Base-by-base conservation (phyloP, 2,797 vertebrate genomes). In the Spea hammondii region DNA sequence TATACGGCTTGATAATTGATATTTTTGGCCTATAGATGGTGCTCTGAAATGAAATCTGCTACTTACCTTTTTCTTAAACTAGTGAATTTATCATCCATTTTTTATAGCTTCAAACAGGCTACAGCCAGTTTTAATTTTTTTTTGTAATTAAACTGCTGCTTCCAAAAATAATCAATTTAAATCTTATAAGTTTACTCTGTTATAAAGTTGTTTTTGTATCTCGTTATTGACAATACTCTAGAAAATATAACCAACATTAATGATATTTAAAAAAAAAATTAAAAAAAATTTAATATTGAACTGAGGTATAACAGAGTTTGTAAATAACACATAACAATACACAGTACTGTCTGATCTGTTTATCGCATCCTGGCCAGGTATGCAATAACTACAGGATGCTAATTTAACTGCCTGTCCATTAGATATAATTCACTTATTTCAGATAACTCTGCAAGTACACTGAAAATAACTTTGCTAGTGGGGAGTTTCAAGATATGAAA, bases 381-480 rank as follows among this genome's bases (percentile, higher is more conserved):
- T 76, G 60, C 66, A 69, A 76, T 67, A 80, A 72, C 74, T 72
- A 77, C 54, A 13, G 17, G 69, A 77, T 77, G 74, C 72, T 81
- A n/a, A 54, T 77, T 77, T 77, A 68, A 77, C 54, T 66, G 64
- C 74, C 64, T 69, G 74, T 71, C 74, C 72, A 81, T 81, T 62
- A 76, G 49, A 62, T 17, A 47, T 77, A 77, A 77, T 77, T 77
- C 49, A 66, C 47, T 77, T 60, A 81, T 77, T 81, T 81, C 76
- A 68, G 51, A 49, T 72, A 49, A 59, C 32, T 44, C 45, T 9
- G 32, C 13, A 66, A 72, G 79, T 65, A 60, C 32, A 77, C 54
- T 32, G 74, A 77, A 81, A 67, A 59, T 5, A 32, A 14, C 47
- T 80, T 60, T 59, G 54, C 66, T 76, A 14, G 8, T 44, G 11